Percentiles rank a stretch among this genome's conserved stretches.
Conservation (phyloP, 1,140 invertebrate genomes). For the Cherax quadricarinatus region DNA sequence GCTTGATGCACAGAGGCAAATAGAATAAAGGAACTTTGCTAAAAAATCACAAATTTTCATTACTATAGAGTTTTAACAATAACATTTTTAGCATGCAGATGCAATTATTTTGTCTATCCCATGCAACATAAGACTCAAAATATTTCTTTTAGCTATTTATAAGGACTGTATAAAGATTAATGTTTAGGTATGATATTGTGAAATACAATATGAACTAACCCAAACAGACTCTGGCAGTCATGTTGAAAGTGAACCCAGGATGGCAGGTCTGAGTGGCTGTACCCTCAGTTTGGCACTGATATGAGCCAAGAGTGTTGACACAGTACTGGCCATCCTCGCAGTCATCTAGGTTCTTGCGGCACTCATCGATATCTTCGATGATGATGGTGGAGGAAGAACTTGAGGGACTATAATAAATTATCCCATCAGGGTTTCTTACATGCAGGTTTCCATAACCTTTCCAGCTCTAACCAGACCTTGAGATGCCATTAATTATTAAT, state of each 20-base stretch:
- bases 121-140: no score
- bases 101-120: no score
- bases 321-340: constrained; percentile 34
- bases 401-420: neutral
- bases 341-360: constrained; percentile 5
- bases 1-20: no score
- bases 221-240: constrained; percentile 30
- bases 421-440: neutral
- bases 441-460: neutral
- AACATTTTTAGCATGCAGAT: no score
- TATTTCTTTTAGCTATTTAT: no score
- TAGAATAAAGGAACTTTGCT: no score
- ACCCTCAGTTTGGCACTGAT: constrained; percentile 29
- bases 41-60: no score
- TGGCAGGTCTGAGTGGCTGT: constrained; percentile 38
- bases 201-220: constrained; percentile 26
- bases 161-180: no score
- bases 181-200: neutral
- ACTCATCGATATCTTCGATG: constrained; percentile 33
- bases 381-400: neutral
- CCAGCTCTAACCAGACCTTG: neutral
- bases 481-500: neutral
- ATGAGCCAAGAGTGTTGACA: constrained; percentile 36
- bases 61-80: no score
- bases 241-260: constrained; percentile 42